Evolutionary conservation across 2,888 invertebrate genomes (phyloP).

Genomic region (Camponotus fellah): DNA sequence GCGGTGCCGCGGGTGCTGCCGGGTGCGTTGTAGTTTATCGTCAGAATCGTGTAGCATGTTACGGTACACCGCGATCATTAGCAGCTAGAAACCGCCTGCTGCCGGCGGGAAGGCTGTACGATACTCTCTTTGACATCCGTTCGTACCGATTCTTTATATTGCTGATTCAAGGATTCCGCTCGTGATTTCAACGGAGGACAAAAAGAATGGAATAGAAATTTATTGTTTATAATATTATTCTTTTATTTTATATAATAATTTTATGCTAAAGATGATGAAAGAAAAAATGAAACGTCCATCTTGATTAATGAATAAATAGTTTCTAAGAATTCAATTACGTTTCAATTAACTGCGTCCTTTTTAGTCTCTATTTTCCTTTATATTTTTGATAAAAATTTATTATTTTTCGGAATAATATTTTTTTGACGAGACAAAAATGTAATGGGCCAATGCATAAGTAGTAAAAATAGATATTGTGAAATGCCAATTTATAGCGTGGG

Average conservation of each 20-base stretch:
- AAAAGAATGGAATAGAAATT: constrained; percentile 11
- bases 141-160: constrained; percentile 58
- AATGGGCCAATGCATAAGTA: not conserved
- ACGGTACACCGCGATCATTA: constrained; percentile 79
- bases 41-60: constrained; percentile 77
- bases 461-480: not conserved
- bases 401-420: not conserved
- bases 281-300: too few relatives aligned
- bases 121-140: constrained; percentile 74
- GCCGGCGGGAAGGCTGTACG: constrained; percentile 71
- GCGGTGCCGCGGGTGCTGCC: constrained; percentile 71
- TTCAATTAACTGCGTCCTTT: too few relatives aligned
- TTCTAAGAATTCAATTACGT: too few relatives aligned
- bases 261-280: too few relatives aligned
- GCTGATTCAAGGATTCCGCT: constrained; percentile 73
- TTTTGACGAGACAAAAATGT: not conserved
- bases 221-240: not conserved
- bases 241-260: too few relatives aligned
- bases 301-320: too few relatives aligned
- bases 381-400: constrained; percentile 22
- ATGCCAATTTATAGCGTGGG: not conserved
- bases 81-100: constrained; percentile 75
- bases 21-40: constrained; percentile 74
- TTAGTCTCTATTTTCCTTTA: too few relatives aligned
- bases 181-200: not conserved